Evolutionary conservation across 2,113 vertebrate species (phyloP).

Genomic region (Pteruthius melanotis): DNA sequence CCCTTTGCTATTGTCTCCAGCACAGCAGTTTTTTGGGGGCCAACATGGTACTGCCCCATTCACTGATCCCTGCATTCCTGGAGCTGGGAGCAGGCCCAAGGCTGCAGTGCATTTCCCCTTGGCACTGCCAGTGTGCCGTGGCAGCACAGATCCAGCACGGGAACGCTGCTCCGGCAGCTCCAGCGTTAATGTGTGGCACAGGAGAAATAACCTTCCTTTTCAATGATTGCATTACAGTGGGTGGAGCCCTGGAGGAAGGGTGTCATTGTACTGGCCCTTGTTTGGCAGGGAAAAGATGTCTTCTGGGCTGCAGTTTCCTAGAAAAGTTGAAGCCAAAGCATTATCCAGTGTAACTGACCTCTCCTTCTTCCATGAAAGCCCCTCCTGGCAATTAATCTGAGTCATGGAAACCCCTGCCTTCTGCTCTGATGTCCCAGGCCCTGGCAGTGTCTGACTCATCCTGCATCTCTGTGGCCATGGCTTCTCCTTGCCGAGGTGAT

Average conservation of each 20-base stretch:
- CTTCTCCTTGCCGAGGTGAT: background rate
- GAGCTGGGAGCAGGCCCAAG: background rate
- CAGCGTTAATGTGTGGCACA: background rate
- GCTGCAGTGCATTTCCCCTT: background rate
- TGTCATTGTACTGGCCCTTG: background rate
- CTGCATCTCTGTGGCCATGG: background rate
- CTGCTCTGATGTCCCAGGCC: background rate
- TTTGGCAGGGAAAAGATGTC: constrained; percentile 1
- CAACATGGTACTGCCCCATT: fast-evolving
- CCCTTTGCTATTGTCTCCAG: background rate
- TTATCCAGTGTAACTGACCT: constrained; percentile 1
- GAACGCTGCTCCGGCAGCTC: background rate
- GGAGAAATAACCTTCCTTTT: background rate
- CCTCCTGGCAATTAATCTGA: background rate
- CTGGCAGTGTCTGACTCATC: background rate
- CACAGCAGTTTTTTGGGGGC: background rate
- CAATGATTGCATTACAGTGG: background rate
- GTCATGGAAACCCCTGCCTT: constrained; percentile 10
- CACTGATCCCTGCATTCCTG: background rate
- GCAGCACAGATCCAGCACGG: fast-evolving
- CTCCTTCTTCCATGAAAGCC: background rate
- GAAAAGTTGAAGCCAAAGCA: constrained; percentile 34
- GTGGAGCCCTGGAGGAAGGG: background rate
- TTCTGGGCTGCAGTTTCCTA: constrained; percentile 46
- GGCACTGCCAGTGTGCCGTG: fast-evolving